phyloP scores from a whole-genome alignment of 2,113 vertebrate genomes.

The Anarhynchus alexandrinus region DNA sequence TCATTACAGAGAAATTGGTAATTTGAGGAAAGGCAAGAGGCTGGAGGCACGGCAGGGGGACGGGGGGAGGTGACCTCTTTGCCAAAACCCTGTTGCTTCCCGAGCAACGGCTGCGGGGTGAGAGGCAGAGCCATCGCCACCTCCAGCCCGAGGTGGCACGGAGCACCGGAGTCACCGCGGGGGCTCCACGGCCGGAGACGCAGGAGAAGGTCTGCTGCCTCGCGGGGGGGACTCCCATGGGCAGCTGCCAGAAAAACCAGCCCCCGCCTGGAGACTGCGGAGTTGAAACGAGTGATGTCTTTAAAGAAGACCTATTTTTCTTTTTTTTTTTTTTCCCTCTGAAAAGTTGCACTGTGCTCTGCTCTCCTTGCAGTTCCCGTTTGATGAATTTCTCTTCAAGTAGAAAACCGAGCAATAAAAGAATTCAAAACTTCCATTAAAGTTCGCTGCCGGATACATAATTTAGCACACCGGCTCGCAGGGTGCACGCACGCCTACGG shows the following conservation, averaged over 20 bases:
- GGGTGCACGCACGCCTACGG: rapidly evolving
- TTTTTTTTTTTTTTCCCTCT: background rate
- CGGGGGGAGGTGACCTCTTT: too few species aligned
- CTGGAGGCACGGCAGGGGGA: background rate
- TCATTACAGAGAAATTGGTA: background rate
- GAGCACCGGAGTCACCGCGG: background rate
- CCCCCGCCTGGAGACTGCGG: background rate
- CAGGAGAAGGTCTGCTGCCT: background rate
- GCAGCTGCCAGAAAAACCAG: background rate
- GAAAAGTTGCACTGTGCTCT: background rate
- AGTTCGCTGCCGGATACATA: background rate
- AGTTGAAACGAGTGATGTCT: background rate
- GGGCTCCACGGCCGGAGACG: rapidly evolving
- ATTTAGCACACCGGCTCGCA: rapidly evolving
- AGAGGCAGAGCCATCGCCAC: background rate
- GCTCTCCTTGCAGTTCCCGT: background rate
- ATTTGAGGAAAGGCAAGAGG: background rate
- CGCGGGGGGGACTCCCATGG: background rate
- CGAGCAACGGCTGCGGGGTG: rapidly evolving
- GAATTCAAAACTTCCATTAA: background rate
- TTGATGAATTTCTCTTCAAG: background rate
- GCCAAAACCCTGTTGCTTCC: rapidly evolving
- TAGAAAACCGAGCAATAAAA: background rate
- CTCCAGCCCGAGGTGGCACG: rapidly evolving
- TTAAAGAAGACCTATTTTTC: background rate